Evolutionary conservation across 2,113 vertebrate genomes (phyloP).

Genomic region (Ciconia maguari): DNA sequence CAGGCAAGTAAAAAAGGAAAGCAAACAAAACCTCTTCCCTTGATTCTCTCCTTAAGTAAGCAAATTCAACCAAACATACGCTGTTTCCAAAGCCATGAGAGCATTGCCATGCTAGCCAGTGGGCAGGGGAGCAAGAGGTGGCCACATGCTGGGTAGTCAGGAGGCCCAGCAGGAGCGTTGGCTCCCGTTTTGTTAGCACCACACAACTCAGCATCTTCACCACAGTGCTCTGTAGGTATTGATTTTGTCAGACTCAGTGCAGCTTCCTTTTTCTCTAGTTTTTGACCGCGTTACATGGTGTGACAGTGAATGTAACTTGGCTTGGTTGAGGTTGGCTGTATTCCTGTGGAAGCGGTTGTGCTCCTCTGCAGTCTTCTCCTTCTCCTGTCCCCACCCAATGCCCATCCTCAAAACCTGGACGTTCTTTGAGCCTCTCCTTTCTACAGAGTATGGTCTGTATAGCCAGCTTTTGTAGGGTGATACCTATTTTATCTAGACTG

Average conservation of each 20-base stretch:
- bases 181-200: neutral
- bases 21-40: neutral
- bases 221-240: neutral
- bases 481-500: neutral
- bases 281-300: fast-evolving
- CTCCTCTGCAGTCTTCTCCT: neutral
- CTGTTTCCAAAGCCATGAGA: neutral
- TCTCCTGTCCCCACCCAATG: neutral
- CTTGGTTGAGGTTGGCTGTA: neutral
- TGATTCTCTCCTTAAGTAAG: neutral
- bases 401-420: neutral
- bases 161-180: neutral
- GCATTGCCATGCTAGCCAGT: neutral
- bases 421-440: neutral
- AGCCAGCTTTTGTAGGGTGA: neutral
- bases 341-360: neutral
- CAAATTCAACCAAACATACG: neutral
- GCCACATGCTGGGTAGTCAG: neutral
- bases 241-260: neutral
- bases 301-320: fast-evolving
- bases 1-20: neutral
- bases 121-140: neutral
- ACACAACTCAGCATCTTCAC: neutral
- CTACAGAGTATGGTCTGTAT: neutral
- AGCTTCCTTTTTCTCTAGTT: neutral